Percentiles rank a stretch among this genome's conserved stretches.
These are phyloP conservation scores for Machimus atricapillus DNA, from an alignment of 2,888 invertebrate genomes.

Conservation along the genomic window DNA sequence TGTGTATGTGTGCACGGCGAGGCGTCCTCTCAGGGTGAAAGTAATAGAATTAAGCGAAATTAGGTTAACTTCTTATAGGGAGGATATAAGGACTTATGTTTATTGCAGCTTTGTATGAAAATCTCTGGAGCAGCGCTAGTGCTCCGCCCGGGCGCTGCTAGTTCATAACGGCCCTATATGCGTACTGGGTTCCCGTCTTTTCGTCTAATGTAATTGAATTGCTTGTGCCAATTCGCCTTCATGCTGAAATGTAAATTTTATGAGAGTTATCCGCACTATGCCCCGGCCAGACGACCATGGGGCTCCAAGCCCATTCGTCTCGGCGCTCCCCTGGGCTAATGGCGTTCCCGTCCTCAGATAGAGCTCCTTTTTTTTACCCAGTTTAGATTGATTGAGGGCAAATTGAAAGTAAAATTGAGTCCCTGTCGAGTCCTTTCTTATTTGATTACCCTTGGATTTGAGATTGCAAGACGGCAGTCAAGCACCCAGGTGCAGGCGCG, in stretches of 20 bases:
- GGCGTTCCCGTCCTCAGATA: neutral
- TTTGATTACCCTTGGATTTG: neutral
- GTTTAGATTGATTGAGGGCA: constrained; percentile 33
- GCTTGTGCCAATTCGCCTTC: constrained; percentile 33
- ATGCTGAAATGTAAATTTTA: constrained; percentile 39
- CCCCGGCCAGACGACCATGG: neutral
- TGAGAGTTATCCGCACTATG: constrained; percentile 11
- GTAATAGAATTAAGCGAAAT: constrained; percentile 44
- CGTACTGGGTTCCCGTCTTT: constrained; percentile 22
- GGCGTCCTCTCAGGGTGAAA: constrained; percentile 25
- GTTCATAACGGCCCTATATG: constrained; percentile 40
- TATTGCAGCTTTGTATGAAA: constrained; percentile 41
- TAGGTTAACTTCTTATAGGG: constrained; percentile 44
- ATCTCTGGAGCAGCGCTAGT: constrained; percentile 3
- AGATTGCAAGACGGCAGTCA: neutral
- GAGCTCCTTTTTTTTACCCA: neutral
- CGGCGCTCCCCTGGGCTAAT: neutral
- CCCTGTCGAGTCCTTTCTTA: neutral
- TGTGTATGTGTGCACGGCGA: constrained; percentile 14
- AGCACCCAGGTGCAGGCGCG: neutral
- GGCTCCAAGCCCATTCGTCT: constrained; percentile 24
- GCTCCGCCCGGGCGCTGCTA: neutral
- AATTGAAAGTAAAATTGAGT: constrained; percentile 15
- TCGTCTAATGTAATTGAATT: constrained; percentile 36
- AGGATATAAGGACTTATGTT: constrained; percentile 43